Evolutionary conservation across 2,113 vertebrate species (phyloP), one percentile per base, ranked within the genome.

Genomic region (Petrocephalus microphthalmus): DNA sequence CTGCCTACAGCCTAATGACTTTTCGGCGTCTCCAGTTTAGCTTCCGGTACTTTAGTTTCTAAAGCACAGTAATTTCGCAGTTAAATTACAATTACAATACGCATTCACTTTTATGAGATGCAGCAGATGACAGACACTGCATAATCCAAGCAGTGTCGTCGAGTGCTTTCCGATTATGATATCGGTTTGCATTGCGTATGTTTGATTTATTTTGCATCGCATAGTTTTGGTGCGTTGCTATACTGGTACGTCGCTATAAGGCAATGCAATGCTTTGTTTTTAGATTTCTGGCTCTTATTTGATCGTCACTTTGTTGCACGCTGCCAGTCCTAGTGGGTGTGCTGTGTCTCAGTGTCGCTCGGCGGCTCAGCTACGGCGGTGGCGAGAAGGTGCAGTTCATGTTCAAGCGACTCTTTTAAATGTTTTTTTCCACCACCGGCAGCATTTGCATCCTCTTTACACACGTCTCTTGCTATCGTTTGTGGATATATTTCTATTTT

Each of bases 371-470:
- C 87, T 57, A 57, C 87, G 74, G 54, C 81, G 78, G 33, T 57
- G 87, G 78, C 53, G 87, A 56, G n/a, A 84, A 82, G 53, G 33
- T 57, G 87, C 87, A 83, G 71, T 88, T 88, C 57, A 83, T 83
- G 87, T 82, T 87, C 64, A 51, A 87, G 64, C 67, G 47, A 47
- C 49, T 53, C 47, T 60, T 83, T 78, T 53, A 22, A 37, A 20
- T 42, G 83, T 56, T 83, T 42, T 82, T 88, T 56, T 29, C 53
- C 54, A 20, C 33, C 49, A 81, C 33, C 67, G 25, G 17, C 64
- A 71, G 67, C 87, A 19, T 25, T 78, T 15, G 49, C 87, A 67
- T 87, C 45, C 53, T 33, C 64, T 42, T 67, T 19, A 19, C 67
- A 33, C 67, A 67, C 15, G 67, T 17, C 29, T 53, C 78, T 87